Evolutionary conservation across 2,888 invertebrate genomes (phyloP), one percentile per base, ranked within the genome.

Genomic region (Gnatocerus cornutus): DNA sequence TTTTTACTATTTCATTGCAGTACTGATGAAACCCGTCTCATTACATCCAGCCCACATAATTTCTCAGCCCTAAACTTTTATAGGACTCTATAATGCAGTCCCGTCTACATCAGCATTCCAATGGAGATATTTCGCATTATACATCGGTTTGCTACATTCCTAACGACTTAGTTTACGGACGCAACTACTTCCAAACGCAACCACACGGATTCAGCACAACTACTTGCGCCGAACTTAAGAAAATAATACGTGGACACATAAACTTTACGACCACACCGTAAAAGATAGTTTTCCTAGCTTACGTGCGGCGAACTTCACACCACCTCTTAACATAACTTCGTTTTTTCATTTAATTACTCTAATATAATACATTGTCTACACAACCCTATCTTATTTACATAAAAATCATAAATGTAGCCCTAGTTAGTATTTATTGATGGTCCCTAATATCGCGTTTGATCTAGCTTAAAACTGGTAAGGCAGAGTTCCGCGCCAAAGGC

Each of bases 41-140:
- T 62, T 62, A 62, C 62, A 62, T 62, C 62, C 50, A 62, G 50
- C 62, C 48, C 62, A 62, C 62, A 62, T 62, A 62, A 62, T 62
- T 62, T 39, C 62, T 62, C 62, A 62, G 50, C 14, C 62, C 50
- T 62, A 62, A 62, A 62, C 62, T 62, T 62, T 62, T 62, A 62
- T 62, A 62, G 62, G 62, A 62, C 50, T 62, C 50, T 50, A 62
- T 62, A 62, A 62, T 62, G 13, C 48, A 62, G 39, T 50, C 39
- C 50, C 50, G 59, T 48, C 59, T 39, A 50, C 62, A 62, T 62
- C 62, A 62, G 62, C 62, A 62, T 62, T 62, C 62, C 62, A 9
- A 48, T 62, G 16, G 29, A 37, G 50, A 62, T 59, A 50, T 50
- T 50, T 50, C 29, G 50, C 43, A 56, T 56, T 56, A 59, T 46